A percentile compares a stretch with the other conserved stretches of the same genome.
Evolutionary conservation across 1,140 invertebrate genomes (phyloP).

Genomic region (Pogonognathellus flavescens): DNA sequence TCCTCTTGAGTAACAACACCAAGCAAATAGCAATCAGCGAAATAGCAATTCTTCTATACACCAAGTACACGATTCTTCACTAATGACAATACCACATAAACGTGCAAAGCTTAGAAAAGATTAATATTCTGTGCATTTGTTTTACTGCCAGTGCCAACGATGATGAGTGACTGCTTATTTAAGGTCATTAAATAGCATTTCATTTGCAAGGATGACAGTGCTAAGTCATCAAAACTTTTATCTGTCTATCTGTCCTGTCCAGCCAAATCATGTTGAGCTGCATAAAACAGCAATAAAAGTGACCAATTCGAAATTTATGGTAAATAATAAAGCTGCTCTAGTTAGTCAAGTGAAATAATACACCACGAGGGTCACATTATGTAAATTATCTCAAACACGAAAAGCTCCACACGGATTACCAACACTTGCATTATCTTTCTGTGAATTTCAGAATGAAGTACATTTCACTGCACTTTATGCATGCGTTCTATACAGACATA

Average conservation of each 20-base stretch:
- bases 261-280: not conserved
- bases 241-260: not conserved
- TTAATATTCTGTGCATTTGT: slow-evolving; percentile 21
- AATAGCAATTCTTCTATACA: too few species aligned
- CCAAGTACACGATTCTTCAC: too few species aligned
- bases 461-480: not conserved
- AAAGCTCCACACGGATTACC: too few species aligned
- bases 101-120: not conserved
- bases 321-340: slow-evolving; percentile 11
- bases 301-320: slow-evolving; percentile 9
- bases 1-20: too few species aligned
- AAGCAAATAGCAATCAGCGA: too few species aligned
- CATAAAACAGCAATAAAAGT: slow-evolving; percentile 5
- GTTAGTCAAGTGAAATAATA: slow-evolving; percentile 19
- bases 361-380: slow-evolving; percentile 29
- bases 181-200: slow-evolving; percentile 2
- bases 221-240: not conserved
- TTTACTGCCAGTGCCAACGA: not conserved
- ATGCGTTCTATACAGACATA: not conserved
- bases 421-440: too few species aligned
- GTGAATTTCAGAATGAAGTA: too few species aligned
- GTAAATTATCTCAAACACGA: not conserved
- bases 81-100: too few species aligned
- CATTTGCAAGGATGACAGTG: not conserved
- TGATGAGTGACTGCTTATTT: not conserved